Percentiles rank a stretch among this genome's conserved stretches.
phyloP scores from a whole-genome alignment of 2,113 vertebrate genomes.

The Daubentonia madagascariensis region DNA sequence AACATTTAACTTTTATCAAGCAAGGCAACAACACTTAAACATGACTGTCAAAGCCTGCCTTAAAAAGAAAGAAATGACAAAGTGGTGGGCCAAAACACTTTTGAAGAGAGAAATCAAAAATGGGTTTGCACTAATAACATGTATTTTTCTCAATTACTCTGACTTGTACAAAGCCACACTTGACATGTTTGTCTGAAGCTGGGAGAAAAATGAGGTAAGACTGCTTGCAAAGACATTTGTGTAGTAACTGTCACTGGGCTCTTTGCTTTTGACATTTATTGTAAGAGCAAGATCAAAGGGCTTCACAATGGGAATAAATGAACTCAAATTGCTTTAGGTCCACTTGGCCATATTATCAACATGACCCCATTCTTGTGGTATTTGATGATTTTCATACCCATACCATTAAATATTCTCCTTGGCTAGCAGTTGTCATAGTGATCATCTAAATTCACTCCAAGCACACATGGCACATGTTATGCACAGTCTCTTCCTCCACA shows the following conservation, averaged over 20 bases:
- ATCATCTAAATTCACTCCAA: conserved; percentile 12
- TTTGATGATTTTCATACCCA: neutral
- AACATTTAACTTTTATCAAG: conserved; percentile 4
- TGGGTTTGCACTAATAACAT: neutral
- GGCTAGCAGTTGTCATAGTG: conserved; percentile 19
- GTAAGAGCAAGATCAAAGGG: neutral
- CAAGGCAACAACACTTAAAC: neutral
- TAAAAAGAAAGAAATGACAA: conserved; percentile 10
- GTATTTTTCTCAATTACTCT: conserved; percentile 36
- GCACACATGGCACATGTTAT: neutral
- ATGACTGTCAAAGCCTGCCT: neutral
- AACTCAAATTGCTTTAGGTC: neutral
- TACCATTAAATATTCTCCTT: neutral
- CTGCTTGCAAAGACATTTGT: neutral
- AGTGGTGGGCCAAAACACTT: neutral
- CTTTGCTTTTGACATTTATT: conserved; percentile 20
- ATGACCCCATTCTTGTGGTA: neutral
- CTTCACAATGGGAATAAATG: conserved; percentile 4
- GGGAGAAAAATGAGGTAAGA: conserved; percentile 11
- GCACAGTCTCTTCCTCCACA: neutral
- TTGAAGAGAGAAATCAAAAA: neutral
- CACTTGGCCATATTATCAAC: neutral
- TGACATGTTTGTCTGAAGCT: neutral
- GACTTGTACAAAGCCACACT: neutral
- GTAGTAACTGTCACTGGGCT: neutral